Evolutionary conservation across 2,797 vertebrate genomes (phyloP), one percentile per base, ranked within the genome.

Genomic region (Phrynocephalus guinanensis): DNA sequence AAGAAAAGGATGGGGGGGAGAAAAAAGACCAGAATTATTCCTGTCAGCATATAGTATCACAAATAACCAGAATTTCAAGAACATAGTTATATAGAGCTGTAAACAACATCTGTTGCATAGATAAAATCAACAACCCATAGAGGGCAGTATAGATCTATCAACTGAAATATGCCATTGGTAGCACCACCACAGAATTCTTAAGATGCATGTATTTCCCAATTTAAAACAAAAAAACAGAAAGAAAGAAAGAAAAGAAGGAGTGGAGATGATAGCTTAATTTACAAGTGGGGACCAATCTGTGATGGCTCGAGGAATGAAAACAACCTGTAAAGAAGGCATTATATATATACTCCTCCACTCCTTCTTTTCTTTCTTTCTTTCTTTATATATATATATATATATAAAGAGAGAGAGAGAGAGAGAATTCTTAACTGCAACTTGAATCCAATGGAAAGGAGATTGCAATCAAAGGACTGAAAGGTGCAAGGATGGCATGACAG

Each of bases 101-200:
- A 89, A 15, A 50, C 83, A 5, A 0, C 0, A 78, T 87, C 80
- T 52, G 82, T 67, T 3, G 86, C 48, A 84, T 82, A 52, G 87
- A 87, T 76, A 26, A 73, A 79, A 76, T 8, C 79, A 76, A 75
- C 44, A 89, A 92, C 91, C 95, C 89, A 91, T 79, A 95, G 95
- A 95, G 93, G 95, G 95, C 95, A 95, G 91, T 91, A 92, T 91
- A 91, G 95, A 94, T 93, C 89, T 94, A 79, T 79, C 20, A 84
- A 92, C 92, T 83, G 90, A 85, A 88, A 30, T 91, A 87, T 93
- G 44, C 44, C 38, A 38, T 38, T 75, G 33, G 3, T 9, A 24
- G 8, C 10, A 11, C 48, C 33, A 76, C 38, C 24, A 1, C 18
- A 48, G 33, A 76, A 24, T 33, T 75, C 33, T 75, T 24, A 38